These are phyloP conservation scores for Vannuccia rotundouncinata DNA, from an alignment of 2,888 invertebrate genomes.

Conservation along the genomic window DNA sequence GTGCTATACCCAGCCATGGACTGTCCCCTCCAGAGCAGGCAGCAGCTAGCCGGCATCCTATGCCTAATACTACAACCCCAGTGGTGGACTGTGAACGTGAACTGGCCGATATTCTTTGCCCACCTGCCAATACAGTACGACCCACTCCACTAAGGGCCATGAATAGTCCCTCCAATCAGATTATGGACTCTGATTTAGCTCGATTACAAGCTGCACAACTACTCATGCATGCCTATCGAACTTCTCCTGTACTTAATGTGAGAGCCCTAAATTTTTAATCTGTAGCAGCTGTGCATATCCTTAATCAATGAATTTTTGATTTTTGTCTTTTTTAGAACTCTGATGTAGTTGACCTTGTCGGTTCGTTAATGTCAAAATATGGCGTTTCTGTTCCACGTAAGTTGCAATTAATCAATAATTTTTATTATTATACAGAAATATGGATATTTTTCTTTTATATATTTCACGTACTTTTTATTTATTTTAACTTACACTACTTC, in stretches of 20 bases:
- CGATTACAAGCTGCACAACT: neutral
- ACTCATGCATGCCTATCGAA: neutral
- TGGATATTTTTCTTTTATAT: neutral
- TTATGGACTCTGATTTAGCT: neutral
- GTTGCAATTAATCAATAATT: neutral
- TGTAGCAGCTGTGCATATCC: no score
- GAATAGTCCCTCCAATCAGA: neutral
- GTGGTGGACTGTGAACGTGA: slow-evolving; percentile 3
- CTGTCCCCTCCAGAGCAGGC: slow-evolving; percentile 8
- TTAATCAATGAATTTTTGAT: no score
- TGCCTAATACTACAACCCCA: neutral
- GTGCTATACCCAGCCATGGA: neutral
- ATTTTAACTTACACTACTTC: neutral
- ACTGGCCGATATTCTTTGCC: neutral
- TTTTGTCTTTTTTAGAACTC: neutral
- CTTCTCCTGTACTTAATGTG: slow-evolving; percentile 1
- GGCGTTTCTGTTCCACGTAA: slow-evolving; percentile 9
- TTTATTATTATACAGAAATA: neutral
- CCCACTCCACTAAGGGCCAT: neutral
- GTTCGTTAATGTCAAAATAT: neutral
- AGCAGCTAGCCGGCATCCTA: neutral
- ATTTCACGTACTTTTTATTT: neutral
- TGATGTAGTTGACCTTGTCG: slow-evolving; percentile 4
- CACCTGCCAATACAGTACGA: neutral
- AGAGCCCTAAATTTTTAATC: neutral